A percentile compares a stretch with the other conserved stretches of the same genome.
Evolutionary conservation across 2,113 vertebrate genomes (phyloP).

Genomic region (Tupaia chinensis): DNA sequence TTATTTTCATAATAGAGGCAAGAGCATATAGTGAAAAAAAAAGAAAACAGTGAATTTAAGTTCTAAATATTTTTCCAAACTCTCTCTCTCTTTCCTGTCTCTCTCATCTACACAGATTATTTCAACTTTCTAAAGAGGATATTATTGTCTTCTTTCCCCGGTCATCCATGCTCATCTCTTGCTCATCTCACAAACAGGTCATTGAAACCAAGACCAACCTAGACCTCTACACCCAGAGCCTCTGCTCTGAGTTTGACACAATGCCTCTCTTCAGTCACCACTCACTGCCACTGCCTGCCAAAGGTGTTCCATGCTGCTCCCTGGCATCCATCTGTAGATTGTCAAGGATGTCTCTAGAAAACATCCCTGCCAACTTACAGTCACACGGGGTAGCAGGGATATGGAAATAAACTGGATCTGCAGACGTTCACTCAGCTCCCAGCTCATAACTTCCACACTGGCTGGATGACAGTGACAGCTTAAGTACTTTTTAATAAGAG

Average conservation of each 20-base stretch:
- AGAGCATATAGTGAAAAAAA: not conserved
- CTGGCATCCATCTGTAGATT: not conserved
- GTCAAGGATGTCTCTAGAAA: not conserved
- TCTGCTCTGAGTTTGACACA: not conserved
- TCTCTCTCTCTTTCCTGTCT: not conserved
- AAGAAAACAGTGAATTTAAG: not conserved
- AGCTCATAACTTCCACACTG: not conserved
- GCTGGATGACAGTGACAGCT: not conserved
- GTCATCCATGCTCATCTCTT: not conserved
- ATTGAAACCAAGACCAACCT: not conserved
- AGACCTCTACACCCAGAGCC: not conserved
- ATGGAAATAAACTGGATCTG: not conserved
- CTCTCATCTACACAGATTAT: not conserved
- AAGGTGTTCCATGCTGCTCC: not conserved
- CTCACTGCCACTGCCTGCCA: too few relatives aligned
- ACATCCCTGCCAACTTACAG: not conserved
- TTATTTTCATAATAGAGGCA: not conserved
- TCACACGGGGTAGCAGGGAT: not conserved
- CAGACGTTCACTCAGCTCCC: rapidly evolving
- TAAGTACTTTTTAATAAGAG: not conserved
- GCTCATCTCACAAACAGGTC: not conserved
- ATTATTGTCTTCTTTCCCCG: not conserved
- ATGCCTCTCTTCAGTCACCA: too few relatives aligned
- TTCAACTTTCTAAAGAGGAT: not conserved
- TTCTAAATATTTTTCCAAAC: not conserved